Base-by-base conservation (phyloP, 2,113 vertebrate species). In the Neogobius melanostomus region DNA sequence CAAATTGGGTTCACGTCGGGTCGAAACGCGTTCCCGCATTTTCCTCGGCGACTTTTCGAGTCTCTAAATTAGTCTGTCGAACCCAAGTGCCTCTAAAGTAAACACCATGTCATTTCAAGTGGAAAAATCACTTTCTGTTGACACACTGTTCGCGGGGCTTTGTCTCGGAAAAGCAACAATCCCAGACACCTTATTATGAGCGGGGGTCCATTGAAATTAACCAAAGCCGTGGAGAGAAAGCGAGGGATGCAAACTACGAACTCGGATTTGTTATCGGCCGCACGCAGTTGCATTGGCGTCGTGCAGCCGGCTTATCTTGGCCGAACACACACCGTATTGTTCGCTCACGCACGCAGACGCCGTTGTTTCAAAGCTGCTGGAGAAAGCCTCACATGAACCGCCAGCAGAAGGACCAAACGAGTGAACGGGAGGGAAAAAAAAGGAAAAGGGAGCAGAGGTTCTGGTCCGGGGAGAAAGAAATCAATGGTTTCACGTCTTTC, bases 361-460 rank as follows among this genome's bases (percentile, higher is more conserved):
- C 65, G 52, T 71, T 73, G 64, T 80, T 80, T 88, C 72, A 83
- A 86, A 85, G 82, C 66, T 71, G 57, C 59, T 64, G 52, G 69
- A 62, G 57, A 15, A 10, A 9, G 68, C 66, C 46, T 79, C 47
- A 54, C 14, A 69, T 77, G 68, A 71, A 74, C 73, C 82, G 66
- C 72, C 72, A 87, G 70, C 45, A 11, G 64, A 21, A 61, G 48
- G 11, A 4, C 44, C 65, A 64, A 76, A 71, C 45, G 21, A 15
- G 51, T 61, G 71, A 50, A 14, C 12, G 10, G 6, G 5, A 12
- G 4, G 12, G 12, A 50, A 50, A 48, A 16, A 12, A 52, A 14
- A 15, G 15, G 8, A 6, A 16, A 53, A n/a, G 50, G 16, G 21
- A 63, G 64, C 64, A 15, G 54, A 57, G 16, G 56, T 71, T 80